Base-by-base conservation (phyloP, 2,888 invertebrate species). In the Leptinotarsa peninsularis region DNA sequence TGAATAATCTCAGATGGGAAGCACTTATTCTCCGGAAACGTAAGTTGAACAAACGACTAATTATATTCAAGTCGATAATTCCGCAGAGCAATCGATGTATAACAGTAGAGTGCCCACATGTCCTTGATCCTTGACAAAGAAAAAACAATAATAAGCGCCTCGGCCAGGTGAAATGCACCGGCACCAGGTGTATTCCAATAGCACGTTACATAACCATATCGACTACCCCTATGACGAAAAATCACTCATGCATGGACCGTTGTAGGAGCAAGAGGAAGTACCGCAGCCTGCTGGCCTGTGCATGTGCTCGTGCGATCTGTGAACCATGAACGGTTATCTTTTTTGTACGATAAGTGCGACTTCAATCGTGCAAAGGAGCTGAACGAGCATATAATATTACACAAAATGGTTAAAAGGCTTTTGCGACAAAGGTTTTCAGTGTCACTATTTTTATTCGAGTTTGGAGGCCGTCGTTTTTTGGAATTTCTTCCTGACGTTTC, bases 221-320 rank as follows among this genome's bases (percentile, higher is more conserved):
- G 72, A 74, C 73, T 75, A 73, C 79, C 79, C 77, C 72, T 73
- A 79, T 79, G 68, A 43, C 56, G 67, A 63, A 66, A 74, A 74
- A 71, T 74, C 76, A 72, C 60, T 70, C 72, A 76, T 76, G 76
- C 79, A 71, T 79, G 76, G 73, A 68, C 49, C 67, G 43, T 33
- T 63, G 33, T 63, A 63, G 43, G n/a, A 63, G 63, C 63, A 7
- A 58, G 33, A 70, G 58, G 70, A 70, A 70, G 58, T 58, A 13
- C 49, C 21, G 49, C 69, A 50, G 69, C 56, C 69, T 69, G 69
- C 69, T 52, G 70, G 2, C 52, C 58, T 23, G 56, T 58, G 70
- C 70, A 60, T 43, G 70, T 58, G 70, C 58, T 58, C 49, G 33
- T 54, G 58, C 43, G 58, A 13, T 56, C 23, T 58, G 49, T 17